Base-by-base conservation (phyloP, 1,140 invertebrate species). In the Theocolax elegans region DNA sequence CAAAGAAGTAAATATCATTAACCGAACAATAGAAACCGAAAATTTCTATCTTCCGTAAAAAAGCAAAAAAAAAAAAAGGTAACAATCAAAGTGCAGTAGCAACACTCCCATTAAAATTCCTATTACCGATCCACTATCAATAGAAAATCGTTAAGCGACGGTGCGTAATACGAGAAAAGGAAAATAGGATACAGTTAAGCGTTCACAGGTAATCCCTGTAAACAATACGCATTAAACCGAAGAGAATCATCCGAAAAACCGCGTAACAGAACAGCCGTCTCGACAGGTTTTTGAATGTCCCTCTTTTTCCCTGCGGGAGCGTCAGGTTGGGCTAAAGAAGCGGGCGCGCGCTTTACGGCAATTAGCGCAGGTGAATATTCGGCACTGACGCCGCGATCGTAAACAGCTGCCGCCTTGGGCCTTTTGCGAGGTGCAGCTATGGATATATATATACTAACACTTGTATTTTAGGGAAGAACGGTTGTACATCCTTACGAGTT, bases 291-390 rank as follows among this genome's bases (percentile, higher is more conserved):
- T n/a, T 1, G 23, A 40, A 12, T 27, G 4, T 23, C 12, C 44
- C 31, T n/a, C 13, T 42, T 17, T 9, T n/a, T 17, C 19, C 31
- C 25, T 27, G 31, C 53, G 19, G 15, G 38, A 29, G 15, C 58
- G 46, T 70, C 59, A 56, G 59, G 67, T 62, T 44, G 15, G 56
- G 17, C 25, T 21, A 19, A 23, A 21, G 63, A 29, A 27, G 8
- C 19, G 0, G 31, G 13, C n/a, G 0, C 19, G 12, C 51, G 38
- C 19, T 48, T 29, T 19, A 25, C 29, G 53, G 44, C 66, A 60
- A 67, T 67, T 67, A 67, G 66, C 17, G 31, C 66, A 67, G 66
- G 54, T 67, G 66, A 67, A 60, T 67, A 67, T 67, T 67, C 25
- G 56, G 29, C 27, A 31, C 9, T 46, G 54, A n/a, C 25, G 31